Evolutionary conservation across 2,797 vertebrate genomes (phyloP), one percentile per base, ranked within the genome.

Genomic region (Mormyrus hasselquistii): DNA sequence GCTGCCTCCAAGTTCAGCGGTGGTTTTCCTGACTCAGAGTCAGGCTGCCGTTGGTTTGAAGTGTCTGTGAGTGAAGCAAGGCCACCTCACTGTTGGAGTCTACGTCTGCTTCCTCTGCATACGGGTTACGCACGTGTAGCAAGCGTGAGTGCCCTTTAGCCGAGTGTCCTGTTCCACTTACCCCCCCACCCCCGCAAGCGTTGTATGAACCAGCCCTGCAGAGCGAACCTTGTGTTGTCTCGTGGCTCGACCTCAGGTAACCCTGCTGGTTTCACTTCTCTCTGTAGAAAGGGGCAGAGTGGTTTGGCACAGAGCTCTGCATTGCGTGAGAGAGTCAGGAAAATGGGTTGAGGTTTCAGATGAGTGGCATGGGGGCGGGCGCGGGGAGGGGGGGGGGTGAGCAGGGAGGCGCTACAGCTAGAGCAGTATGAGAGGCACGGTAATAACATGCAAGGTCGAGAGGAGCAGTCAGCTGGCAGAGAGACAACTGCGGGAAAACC

Each of bases 241-340:
- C 16, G 34, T 85, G 14, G 29, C 50, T 38, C 47, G 89, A 89
- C 86, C 89, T 87, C 22, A 83, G 19, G 69, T 87, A 65, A 89
- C 89, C 89, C 86, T 22, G 55, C 5, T 16, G n/a, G 69, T 89
- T 88, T 89, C 89, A 47, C 14, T 89, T 88, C 89, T 83, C 86
- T 82, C 57, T 22, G 22, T 55, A 19, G 38, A 53, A 52, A 49
- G 53, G 86, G 38, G 41, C 53, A 34, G 86, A 7, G 53, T 57
- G 10, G 88, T 57, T 65, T 47, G 9, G 62, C 49, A 55, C 65
- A 65, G 47, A 87, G 38, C 25, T 59, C 22, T 83, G 25, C 59
- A 10, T 79, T 82, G 89, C 86, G 86, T 87, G 86, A 87, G 69
- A 89, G 53, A 57, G 4, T 44, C 34, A 87, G 86, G 41, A 52